Base-by-base conservation (phyloP, 1,140 invertebrate species). In the Riptortus pedestris region DNA sequence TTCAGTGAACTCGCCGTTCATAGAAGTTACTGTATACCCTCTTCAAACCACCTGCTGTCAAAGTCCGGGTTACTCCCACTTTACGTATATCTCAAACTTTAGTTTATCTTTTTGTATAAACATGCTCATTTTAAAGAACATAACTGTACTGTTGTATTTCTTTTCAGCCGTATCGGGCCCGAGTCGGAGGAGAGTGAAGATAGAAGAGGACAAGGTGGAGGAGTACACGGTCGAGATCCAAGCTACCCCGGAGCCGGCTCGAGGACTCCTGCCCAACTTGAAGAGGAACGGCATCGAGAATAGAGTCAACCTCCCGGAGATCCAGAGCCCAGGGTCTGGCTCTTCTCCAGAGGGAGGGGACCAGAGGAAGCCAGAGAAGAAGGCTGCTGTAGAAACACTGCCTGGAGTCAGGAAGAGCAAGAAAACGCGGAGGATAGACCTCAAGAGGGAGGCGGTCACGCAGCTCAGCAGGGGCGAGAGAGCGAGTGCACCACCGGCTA, bases 171-270 rank as follows among this genome's bases (percentile, higher is more conserved):
- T n/a, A n/a, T n/a, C n/a, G n/a, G n/a, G n/a, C n/a, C n/a, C n/a
- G n/a, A n/a, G n/a, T n/a, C n/a, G n/a, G n/a, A n/a, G n/a, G n/a
- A n/a, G n/a, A n/a, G n/a, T n/a, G n/a, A n/a, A n/a, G n/a, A n/a
- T n/a, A n/a, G n/a, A n/a, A n/a, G n/a, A n/a, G n/a, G n/a, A n/a
- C n/a, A 62, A 65, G 4, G 22, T 68, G 22, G 27, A 65, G 57
- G 69, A 71, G 27, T 71, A 69, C 64, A 69, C 70, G 1, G 51
- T 72, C 11, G 68, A 70, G 57, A 67, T 71, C 18, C 66, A 70
- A 24, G 70, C 70, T 2, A 65, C 63, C 20, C 68, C 69, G 1
- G 69, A 71, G 38, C 61, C 63, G 4, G 18, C 31, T 14, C 31
- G 31, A 38, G 31, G 31, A 5, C 31, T 38, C 5, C 5, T 38